Conservation (phyloP, 2,888 invertebrate species). For the Clunio marinus region DNA sequence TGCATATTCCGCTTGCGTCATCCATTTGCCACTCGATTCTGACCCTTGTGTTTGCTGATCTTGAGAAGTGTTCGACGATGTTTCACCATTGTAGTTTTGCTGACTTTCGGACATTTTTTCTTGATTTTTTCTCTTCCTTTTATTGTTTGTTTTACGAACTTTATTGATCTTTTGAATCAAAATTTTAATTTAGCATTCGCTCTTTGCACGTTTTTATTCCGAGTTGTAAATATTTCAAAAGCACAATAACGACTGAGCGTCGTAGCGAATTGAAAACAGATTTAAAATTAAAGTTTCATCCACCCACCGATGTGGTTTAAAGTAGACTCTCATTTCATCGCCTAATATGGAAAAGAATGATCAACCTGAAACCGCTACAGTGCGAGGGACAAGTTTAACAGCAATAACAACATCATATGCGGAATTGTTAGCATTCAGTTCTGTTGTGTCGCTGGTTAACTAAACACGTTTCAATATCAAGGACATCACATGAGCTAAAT, state of each 20-base stretch:
- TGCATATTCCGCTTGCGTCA: conserved; percentile 30
- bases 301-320: neutral
- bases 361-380: conserved; percentile 14
- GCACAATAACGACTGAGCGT: conserved; percentile 22
- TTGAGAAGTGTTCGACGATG: conserved; percentile 18
- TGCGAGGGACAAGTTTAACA: neutral
- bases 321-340: neutral
- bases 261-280: neutral
- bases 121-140: neutral
- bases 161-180: conserved; percentile 3
- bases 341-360: conserved; percentile 30
- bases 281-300: conserved; percentile 10
- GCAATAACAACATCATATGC: neutral
- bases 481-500: neutral
- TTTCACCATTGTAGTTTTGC: conserved; percentile 7
- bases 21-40: conserved; percentile 6
- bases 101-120: conserved; percentile 27
- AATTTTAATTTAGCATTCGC: too few species aligned
- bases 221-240: conserved; percentile 19
- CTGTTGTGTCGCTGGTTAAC: too few species aligned
- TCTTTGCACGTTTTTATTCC: too few species aligned
- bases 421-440: neutral
- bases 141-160: neutral
- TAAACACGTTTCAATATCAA: too few species aligned
- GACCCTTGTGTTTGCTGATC: conserved; percentile 8